These are phyloP conservation scores for Gadopsis bispinosus DNA, from an alignment of 2,797 vertebrate genomes.

Conservation along the genomic window DNA sequence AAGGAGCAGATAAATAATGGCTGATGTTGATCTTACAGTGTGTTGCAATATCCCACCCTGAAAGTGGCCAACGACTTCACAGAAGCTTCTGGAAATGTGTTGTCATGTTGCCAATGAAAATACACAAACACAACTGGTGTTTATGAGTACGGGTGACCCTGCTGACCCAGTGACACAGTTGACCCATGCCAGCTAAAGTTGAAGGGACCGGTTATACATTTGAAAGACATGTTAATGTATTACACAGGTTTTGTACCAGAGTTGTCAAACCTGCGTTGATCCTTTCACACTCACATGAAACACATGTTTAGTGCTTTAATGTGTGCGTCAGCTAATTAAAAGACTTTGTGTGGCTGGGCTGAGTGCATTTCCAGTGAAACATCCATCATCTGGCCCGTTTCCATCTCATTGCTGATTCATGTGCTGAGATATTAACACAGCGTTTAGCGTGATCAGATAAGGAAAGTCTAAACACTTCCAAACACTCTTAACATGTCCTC, in stretches of 20 bases:
- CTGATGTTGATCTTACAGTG: background rate
- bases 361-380: slow-evolving; percentile 29
- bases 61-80: background rate
- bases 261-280: background rate
- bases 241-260: background rate
- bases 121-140: slow-evolving; percentile 10
- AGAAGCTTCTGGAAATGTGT: slow-evolving; percentile 7
- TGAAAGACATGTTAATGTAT: background rate
- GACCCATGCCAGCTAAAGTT: background rate
- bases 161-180: background rate
- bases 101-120: slow-evolving; percentile 15
- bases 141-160: background rate
- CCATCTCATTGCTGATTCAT: slow-evolving; percentile 17
- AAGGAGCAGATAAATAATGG: background rate
- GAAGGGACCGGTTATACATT: background rate
- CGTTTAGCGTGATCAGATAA: slow-evolving; percentile 1
- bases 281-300: slow-evolving; percentile 6
- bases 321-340: slow-evolving; percentile 4
- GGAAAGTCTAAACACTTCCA: background rate
- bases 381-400: slow-evolving; percentile 12
- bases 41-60: slow-evolving; percentile 27
- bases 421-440: slow-evolving; percentile 13
- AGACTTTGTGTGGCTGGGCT: background rate
- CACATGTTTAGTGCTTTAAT: background rate
- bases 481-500: background rate